Evolutionary conservation across 1,140 invertebrate genomes (phyloP), one percentile per base, ranked within the genome.

Genomic region (Caerostris darwini): DNA sequence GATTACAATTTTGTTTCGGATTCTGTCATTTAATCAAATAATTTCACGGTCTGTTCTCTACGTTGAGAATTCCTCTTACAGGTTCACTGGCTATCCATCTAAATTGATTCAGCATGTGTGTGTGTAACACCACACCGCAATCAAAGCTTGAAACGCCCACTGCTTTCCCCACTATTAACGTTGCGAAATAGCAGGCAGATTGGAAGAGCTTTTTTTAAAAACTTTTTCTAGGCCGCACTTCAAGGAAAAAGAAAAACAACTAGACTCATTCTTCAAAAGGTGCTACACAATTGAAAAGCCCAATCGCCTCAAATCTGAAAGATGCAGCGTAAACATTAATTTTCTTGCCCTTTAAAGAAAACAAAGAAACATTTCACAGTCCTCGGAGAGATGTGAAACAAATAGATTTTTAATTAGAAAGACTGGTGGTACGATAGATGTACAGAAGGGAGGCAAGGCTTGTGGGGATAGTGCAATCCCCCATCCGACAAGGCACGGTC

Each of bases 401-500:
- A 83, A 83, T 83, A 83, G 54, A 83, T 83, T 83, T 83, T 83
- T 83, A 83, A 83, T 83, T 83, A 83, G 81, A 14, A 71, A 71
- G 34, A 71, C 69, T 50, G 10, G 19, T 10, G 56, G 81, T 56
- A 14, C 56, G 81, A 83, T 57, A 17, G n/a, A 83, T 57, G 81
- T n/a, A 54, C 8, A 53, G 81, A 56, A 56, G 56, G n/a, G 56
- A 83, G 50, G 19, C n/a, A 77, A 34, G 59, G 5, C 61, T 64
- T 64, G 17, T 34, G 34, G 34, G 50, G 71, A 12, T n/a, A 53
- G 14, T 83, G 19, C 69, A 71, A 71, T 71, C 34, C 34, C 69
- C 69, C 19, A 34, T 34, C 34, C 34, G 19, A 71, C 34, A n/a
- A n/a, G 69, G 50, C n/a, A 71, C 7, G 4, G 34, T 71, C 69